A percentile compares a stretch with the other conserved stretches of the same genome.
Evolutionary conservation across 1,140 invertebrate genomes (phyloP).

Genomic region (Calephelis virginiensis): DNA sequence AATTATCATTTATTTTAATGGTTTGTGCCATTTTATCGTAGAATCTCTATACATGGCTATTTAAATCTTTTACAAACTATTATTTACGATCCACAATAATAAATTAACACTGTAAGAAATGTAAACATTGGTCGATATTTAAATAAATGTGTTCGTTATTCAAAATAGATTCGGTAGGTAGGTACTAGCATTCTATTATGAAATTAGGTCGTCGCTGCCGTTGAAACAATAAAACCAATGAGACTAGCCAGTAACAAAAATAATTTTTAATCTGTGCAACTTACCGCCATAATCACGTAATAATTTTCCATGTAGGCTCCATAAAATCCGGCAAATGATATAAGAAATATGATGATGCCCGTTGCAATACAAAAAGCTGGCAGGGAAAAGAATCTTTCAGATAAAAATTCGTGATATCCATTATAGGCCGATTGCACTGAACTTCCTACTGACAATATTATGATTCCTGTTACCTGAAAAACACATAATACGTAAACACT

Average conservation of each 20-base stretch:
- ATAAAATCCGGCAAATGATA: constrained; percentile 93
- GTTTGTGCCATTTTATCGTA: no score
- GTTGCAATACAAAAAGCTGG: constrained; percentile 89
- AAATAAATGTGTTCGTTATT: constrained; percentile 15
- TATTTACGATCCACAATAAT: no score
- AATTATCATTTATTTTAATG: no score
- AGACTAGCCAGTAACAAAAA: constrained; percentile 24
- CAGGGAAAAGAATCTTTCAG: constrained; percentile 77
- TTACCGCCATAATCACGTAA: constrained; percentile 88
- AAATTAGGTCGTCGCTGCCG: constrained; percentile 29
- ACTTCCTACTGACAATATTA: constrained; percentile 83
- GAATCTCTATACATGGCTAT: no score
- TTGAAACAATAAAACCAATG: constrained; percentile 26
- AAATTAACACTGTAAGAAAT: neutral
- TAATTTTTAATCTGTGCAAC: constrained; percentile 31
- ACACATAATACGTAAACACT: constrained; percentile 28
- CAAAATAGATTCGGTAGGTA: constrained; percentile 21
- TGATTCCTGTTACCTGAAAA: constrained; percentile 84
- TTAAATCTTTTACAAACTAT: no score
- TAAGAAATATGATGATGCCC: constrained; percentile 88
- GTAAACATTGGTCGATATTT: constrained; percentile 6
- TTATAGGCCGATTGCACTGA: constrained; percentile 82
- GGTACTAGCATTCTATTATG: constrained; percentile 19
- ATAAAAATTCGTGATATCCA: constrained; percentile 83
- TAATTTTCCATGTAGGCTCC: constrained; percentile 90